A percentile compares a stretch with the other conserved stretches of the same genome.
Evolutionary conservation across 2,113 vertebrate species (phyloP).

Genomic region (Felis catus): DNA sequence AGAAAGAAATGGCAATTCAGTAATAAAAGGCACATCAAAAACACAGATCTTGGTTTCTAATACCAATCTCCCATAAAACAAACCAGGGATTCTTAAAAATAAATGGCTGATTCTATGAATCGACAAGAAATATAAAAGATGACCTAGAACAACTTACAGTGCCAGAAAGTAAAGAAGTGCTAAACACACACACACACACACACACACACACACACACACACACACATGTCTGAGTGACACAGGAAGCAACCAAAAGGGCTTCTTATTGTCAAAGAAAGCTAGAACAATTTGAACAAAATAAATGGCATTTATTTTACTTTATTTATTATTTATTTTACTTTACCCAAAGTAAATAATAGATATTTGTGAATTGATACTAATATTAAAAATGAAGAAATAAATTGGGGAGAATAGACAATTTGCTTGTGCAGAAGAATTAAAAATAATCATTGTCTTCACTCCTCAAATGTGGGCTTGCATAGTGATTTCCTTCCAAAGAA

Average conservation of each 20-base stretch:
- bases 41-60: neutral
- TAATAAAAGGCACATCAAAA: neutral
- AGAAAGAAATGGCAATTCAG: neutral
- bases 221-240: neutral
- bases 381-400: neutral
- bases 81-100: neutral
- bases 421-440: neutral
- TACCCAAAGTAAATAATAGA: neutral
- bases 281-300: neutral
- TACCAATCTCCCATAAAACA: neutral
- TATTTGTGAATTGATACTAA: neutral
- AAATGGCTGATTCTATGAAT: neutral
- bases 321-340: too few relatives aligned
- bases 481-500: neutral
- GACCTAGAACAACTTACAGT: neutral
- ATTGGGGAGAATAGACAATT: neutral
- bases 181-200: neutral
- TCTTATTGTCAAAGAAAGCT: neutral
- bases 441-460: neutral
- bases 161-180: neutral
- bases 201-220: neutral
- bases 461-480: neutral
- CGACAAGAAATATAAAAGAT: neutral
- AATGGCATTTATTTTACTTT: neutral
- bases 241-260: neutral